phyloP scores from a whole-genome alignment of 2,888 invertebrate species.

The Druceiella hillmani region DNA sequence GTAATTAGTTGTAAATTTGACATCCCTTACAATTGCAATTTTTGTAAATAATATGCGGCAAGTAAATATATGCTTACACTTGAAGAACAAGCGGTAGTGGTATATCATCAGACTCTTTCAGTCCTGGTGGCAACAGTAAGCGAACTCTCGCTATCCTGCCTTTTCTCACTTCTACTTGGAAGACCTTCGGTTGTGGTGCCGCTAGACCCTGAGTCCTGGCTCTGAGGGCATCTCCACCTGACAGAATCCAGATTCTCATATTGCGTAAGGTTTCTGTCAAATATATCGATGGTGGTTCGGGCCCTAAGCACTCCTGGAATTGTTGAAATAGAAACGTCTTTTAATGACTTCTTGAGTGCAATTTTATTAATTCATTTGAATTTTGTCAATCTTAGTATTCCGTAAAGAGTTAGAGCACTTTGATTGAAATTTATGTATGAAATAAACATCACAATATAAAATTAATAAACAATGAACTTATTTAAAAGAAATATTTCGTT shows the following conservation, averaged over 20 bases:
- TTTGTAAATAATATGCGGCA: constrained; percentile 4
- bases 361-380: too few species aligned
- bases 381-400: too few species aligned
- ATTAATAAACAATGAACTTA: too few species aligned
- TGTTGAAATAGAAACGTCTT: too few species aligned
- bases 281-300: constrained; percentile 63
- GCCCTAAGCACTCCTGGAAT: constrained; percentile 78
- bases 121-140: constrained; percentile 74
- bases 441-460: too few species aligned
- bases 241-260: constrained; percentile 56
- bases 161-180: constrained; percentile 55
- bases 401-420: too few species aligned
- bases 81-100: constrained; percentile 76
- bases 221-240: constrained; percentile 62
- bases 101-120: constrained; percentile 77
- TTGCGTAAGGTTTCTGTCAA: constrained; percentile 59
- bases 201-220: constrained; percentile 62
- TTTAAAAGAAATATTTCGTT: too few species aligned
- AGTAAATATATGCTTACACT: constrained; percentile 60
- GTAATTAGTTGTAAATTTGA: too few species aligned
- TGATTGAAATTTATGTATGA: too few species aligned
- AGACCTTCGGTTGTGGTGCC: constrained; percentile 67
- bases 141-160: constrained; percentile 56
- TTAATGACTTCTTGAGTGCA: too few species aligned
- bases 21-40: too few species aligned